These are phyloP conservation scores for Mastomys coucha DNA, from an alignment of 2,113 vertebrate species.

Conservation along the genomic window DNA sequence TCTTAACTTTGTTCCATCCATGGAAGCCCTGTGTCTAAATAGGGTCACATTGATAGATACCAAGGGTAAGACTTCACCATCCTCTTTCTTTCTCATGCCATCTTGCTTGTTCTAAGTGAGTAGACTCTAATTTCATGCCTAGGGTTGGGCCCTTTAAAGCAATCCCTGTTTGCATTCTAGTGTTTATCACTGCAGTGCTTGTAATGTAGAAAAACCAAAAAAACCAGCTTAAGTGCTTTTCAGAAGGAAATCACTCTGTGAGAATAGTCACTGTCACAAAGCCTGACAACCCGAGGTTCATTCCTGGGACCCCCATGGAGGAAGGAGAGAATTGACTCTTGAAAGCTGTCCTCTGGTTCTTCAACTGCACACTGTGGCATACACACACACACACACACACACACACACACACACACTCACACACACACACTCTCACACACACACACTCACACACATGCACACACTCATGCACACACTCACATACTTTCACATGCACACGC, in stretches of 20 bases:
- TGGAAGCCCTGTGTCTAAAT: background rate
- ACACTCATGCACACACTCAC: too few species aligned
- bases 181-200: background rate
- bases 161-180: background rate
- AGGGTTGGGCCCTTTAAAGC: background rate
- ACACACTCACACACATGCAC: too few species aligned
- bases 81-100: background rate
- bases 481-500: too few species aligned
- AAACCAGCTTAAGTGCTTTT: background rate
- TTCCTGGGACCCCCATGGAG: background rate
- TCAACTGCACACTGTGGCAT: background rate
- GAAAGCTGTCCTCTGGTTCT: background rate
- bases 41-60: background rate
- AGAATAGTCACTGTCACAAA: background rate
- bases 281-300: background rate
- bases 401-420: too few species aligned
- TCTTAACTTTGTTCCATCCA: background rate
- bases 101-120: background rate
- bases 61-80: background rate
- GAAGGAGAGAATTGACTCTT: background rate
- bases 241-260: background rate
- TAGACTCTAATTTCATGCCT: background rate
- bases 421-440: too few species aligned
- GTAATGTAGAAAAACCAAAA: background rate
- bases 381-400: too few species aligned